Evolutionary conservation across 2,113 vertebrate genomes (phyloP).

Genomic region (Mormyrus iriodes): DNA sequence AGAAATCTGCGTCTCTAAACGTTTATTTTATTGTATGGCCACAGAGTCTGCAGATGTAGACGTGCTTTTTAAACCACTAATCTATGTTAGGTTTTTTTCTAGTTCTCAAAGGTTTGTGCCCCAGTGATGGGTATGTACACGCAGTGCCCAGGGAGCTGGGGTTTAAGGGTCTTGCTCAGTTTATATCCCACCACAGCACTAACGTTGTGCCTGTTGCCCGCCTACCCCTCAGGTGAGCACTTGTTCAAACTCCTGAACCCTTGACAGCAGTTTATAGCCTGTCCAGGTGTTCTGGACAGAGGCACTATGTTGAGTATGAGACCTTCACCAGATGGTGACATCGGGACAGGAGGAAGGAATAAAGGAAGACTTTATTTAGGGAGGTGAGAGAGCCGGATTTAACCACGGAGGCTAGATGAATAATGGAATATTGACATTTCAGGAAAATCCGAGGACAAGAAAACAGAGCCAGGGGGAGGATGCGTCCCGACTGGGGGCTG

Average conservation of each 20-base stretch:
- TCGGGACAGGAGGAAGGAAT: neutral
- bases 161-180: no score
- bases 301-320: neutral
- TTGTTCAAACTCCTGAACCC: neutral
- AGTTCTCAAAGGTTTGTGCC: neutral
- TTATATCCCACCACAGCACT: neutral
- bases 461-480: neutral
- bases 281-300: neutral
- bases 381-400: conserved; percentile 37
- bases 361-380: neutral
- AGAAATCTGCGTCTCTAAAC: neutral
- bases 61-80: neutral
- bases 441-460: neutral
- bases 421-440: neutral
- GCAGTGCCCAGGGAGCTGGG: neutral
- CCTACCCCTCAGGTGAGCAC: neutral
- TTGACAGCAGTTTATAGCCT: neutral
- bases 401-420: neutral
- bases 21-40: neutral
- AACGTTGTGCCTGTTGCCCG: neutral
- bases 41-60: neutral
- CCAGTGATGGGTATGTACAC: neutral
- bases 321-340: neutral
- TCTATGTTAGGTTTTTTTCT: neutral
- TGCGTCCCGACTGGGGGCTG: neutral